phyloP scores from a whole-genome alignment of 1,140 invertebrate species.

The Plutomurus gul region DNA sequence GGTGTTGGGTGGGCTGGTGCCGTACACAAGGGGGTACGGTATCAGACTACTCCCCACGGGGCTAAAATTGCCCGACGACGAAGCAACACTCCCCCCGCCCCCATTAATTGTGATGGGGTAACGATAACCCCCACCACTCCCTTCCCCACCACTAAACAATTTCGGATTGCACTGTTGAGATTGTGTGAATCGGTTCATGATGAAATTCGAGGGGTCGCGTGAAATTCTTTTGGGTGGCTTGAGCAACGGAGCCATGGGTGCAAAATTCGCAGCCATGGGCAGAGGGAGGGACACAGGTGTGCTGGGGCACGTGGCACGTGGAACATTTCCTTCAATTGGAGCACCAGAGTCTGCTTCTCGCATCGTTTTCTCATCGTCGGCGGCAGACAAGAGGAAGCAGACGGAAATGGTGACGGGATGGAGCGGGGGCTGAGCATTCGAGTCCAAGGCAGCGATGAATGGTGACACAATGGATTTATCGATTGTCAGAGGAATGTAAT shows the following conservation, averaged over 20 bases:
- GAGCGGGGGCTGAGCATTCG: slow-evolving; percentile 66
- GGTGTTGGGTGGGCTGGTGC: not conserved
- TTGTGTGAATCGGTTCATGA: slow-evolving; percentile 42
- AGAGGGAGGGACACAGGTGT: not conserved
- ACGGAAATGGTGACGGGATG: slow-evolving; percentile 91
- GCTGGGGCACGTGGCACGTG: not conserved
- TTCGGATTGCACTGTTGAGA: slow-evolving; percentile 17
- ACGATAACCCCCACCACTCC: not conserved
- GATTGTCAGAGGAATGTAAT: slow-evolving; percentile 87
- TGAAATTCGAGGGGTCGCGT: slow-evolving; percentile 37
- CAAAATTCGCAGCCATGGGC: not conserved
- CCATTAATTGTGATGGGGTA: not conserved
- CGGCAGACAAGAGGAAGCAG: slow-evolving; percentile 65
- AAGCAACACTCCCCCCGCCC: not conserved
- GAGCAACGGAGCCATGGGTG: not conserved
- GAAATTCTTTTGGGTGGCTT: not conserved
- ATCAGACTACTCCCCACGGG: not conserved
- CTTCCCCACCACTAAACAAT: not conserved
- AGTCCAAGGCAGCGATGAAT: slow-evolving; percentile 52
- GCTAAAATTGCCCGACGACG: not conserved
- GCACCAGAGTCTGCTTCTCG: not conserved
- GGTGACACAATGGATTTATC: slow-evolving; percentile 75
- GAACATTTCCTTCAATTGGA: not conserved
- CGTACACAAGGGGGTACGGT: not conserved
- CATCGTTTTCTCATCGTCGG: not conserved